Base-by-base conservation (phyloP, 2,888 invertebrate species). In the Caenorhabditis plicata region DNA sequence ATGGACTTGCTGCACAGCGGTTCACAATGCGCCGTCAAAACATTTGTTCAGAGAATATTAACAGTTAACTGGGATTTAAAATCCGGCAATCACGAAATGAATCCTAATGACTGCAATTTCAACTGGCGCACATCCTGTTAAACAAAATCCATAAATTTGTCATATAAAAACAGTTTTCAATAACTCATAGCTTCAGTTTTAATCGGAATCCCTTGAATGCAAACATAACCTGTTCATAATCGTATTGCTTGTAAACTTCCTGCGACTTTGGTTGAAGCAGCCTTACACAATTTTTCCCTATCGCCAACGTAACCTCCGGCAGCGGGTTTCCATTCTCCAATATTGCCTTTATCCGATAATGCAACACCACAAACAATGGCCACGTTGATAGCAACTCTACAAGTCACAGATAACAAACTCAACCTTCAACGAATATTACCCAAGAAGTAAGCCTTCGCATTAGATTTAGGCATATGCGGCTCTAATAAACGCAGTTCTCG, bases 281-380 rank as follows among this genome's bases (percentile, higher is more conserved):
- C 42, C 56, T 40, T 3, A 64, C 49, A 26, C 61, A 58, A 3
- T 44, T 23, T 25, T 64, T 68, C 15, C 51, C 61, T 9, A 64
- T 68, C n/a, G 58, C 33, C 25, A 68, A 47, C 23, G 58, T 55
- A 1, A 62, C 52, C 32, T 62, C 54, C 9, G 68, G 64, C 7
- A 67, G 31, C 33, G 44, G 44, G 22, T 47, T 42, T 3, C 44
- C 56, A 29, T 53, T 55, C 25, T 47, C 48, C 31, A 47, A 47
- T 17, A 49, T 47, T 3, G 57, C 49, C 20, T 60, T 61, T 17
- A 65, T 23, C 22, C 49, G 95, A 85, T 95, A 98, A 87, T 96
- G 95, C 73, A 93, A 93, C 64, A 94, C 93, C 15, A 96, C 96
- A 85, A 96, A 96, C 50, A 96, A 85, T 39, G 91, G 89, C 95